These are phyloP conservation scores for Emys orbicularis DNA, from an alignment of 2,797 vertebrate species.

Conservation along the genomic window DNA sequence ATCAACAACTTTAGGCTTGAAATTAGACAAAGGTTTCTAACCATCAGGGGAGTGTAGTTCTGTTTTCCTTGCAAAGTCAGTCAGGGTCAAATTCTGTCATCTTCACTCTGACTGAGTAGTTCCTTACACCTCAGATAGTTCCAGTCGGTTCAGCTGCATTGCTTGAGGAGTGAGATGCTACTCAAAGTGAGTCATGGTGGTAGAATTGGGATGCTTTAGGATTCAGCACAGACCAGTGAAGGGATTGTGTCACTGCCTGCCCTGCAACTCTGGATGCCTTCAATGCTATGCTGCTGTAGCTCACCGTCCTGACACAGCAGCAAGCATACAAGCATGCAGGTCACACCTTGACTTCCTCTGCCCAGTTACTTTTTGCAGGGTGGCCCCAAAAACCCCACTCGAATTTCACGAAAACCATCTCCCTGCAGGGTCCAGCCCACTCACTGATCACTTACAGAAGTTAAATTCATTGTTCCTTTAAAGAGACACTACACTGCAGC, in stretches of 20 bases:
- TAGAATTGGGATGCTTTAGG: neutral
- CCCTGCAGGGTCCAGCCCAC: neutral
- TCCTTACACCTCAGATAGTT: neutral
- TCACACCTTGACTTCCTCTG: neutral
- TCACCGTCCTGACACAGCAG: too few species aligned
- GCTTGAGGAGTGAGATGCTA: neutral
- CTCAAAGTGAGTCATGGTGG: neutral
- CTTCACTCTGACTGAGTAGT: neutral
- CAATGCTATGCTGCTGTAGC: neutral
- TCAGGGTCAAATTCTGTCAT: neutral
- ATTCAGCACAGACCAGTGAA: neutral
- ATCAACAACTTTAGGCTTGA: neutral
- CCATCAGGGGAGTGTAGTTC: neutral
- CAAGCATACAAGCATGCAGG: neutral
- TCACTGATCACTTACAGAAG: neutral
- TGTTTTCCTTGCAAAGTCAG: neutral
- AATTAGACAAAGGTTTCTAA: neutral
- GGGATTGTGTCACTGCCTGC: neutral
- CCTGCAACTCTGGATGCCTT: neutral
- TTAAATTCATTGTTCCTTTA: neutral
- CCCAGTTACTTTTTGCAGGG: neutral
- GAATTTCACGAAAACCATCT: neutral
- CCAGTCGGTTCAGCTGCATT: neutral
- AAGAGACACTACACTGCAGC: neutral
- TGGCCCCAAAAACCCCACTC: too few species aligned